Evolutionary conservation across 2,797 vertebrate genomes (phyloP), one percentile per base, ranked within the genome.

Genomic region (Spondyliosoma cantharus): DNA sequence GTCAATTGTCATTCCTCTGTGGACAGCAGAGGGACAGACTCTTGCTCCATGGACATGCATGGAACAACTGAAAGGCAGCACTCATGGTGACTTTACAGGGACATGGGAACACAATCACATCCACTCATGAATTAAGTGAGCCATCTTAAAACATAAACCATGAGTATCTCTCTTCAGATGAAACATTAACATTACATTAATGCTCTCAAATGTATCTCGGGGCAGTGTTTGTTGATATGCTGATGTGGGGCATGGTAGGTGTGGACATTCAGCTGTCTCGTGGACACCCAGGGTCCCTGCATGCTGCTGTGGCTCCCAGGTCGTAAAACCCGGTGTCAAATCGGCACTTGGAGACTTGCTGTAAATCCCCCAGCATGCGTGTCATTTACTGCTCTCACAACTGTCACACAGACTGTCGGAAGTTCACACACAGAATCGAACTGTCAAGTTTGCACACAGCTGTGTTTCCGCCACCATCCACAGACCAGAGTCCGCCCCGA

Each of bases 381-480:
- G n/a, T 4, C 14, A 43, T 3, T 37, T 37, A 37, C 37, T 37
- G 13, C 7, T 4, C 42, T 24, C 7, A 42, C n/a, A 22, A 1
- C 50, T 3, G 19, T 2, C 17, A 16, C 13, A 59, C 24, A 3
- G 14, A 45, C 15, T 13, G 46, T 13, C 54, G 17, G 53, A 70
- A 32, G 54, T 59, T 74, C 3, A 45, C 22, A 5, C 42, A 25
- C 3, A 59, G 1, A 22, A 0, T 2, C 1, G 50, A 65, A 46
- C 17, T 20, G 61, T 60, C 25, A 3, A 45, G 19, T 49, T 9
- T 22, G 52, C 54, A 16, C 17, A 56, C 49, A 1, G 8, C 12
- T 13, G 13, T 13, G 43, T 74, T 88, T 89, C 87, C 87, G 85
- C 77, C 24, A 15, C 37, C 13, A 24, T 42, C 7, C 49, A 0